A percentile compares a stretch with the other conserved stretches of the same genome.
phyloP scores from a whole-genome alignment of 2,113 vertebrate genomes.

The Myotis yumanensis region DNA sequence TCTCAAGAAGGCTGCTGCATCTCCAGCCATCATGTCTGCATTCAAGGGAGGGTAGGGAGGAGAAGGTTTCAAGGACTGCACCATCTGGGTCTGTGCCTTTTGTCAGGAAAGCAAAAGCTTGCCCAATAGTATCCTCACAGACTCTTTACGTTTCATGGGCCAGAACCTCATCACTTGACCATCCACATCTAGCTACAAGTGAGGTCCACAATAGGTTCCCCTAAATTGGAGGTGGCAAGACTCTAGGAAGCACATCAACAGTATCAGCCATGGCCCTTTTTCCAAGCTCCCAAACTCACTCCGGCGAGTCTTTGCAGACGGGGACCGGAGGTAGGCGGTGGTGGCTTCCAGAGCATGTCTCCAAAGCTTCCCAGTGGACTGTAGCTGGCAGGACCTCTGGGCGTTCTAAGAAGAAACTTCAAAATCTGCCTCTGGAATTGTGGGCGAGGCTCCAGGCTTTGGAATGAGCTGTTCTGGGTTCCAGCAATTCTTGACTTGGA shows the following conservation, averaged over 20 bases:
- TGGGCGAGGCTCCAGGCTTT: background rate
- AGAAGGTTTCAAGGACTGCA: background rate
- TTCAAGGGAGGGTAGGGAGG: background rate
- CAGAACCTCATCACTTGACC: background rate
- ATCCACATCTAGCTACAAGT: background rate
- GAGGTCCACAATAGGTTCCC: background rate
- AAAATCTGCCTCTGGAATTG: background rate
- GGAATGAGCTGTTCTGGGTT: background rate
- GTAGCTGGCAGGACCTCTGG: background rate
- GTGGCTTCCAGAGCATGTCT: background rate
- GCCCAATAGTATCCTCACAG: background rate
- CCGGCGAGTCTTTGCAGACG: background rate
- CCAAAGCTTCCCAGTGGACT: background rate
- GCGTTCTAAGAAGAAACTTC: no score
- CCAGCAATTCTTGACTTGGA: background rate
- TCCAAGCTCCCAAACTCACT: background rate
- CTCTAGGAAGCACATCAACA: accelerated
- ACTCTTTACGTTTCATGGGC: background rate
- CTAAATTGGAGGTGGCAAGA: background rate
- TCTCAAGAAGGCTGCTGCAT: background rate
- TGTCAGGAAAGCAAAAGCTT: background rate
- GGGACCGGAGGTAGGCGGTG: background rate
- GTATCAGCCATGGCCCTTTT: background rate
- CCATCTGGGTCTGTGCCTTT: background rate
- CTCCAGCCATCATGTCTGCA: background rate